phyloP scores from a whole-genome alignment of 1,140 invertebrate species.

The Aphelinus atriplicis region DNA sequence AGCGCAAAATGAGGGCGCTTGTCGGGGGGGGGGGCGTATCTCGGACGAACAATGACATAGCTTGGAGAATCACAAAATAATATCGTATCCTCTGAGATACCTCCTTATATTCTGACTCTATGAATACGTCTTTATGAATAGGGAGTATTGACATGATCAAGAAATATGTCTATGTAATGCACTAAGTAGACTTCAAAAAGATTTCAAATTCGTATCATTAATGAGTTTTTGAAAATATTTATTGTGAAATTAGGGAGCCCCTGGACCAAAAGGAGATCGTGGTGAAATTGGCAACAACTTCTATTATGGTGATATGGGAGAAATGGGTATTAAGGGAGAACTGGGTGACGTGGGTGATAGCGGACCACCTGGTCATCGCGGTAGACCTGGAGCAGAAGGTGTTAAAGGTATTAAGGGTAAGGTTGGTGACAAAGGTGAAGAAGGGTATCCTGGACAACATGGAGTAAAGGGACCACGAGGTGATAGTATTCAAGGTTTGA shows the following conservation, averaged over 20 bases:
- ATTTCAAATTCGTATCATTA: not conserved
- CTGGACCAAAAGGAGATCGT: constrained; percentile 62
- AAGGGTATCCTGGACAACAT: constrained; percentile 55
- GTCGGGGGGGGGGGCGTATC: too few relatives aligned
- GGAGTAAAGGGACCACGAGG: constrained; percentile 61
- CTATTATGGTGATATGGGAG: constrained; percentile 61
- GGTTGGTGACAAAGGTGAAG: constrained; percentile 63
- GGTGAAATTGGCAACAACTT: constrained; percentile 62
- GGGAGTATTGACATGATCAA: too few relatives aligned
- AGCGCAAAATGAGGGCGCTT: too few relatives aligned
- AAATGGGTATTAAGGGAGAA: constrained; percentile 50
- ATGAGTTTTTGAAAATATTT: not conserved
- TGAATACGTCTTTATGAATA: too few relatives aligned
- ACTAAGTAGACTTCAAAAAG: not conserved
- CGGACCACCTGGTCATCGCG: constrained; percentile 59
- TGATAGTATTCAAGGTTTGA: constrained; percentile 60
- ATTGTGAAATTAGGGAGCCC: constrained; percentile 48
- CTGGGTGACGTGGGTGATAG: constrained; percentile 58
- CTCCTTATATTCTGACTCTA: too few relatives aligned
- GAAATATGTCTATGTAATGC: too few relatives aligned
- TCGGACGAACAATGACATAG: too few relatives aligned
- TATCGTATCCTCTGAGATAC: too few relatives aligned
- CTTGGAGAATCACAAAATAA: too few relatives aligned
- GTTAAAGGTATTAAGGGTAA: constrained; percentile 66
- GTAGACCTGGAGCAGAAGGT: constrained; percentile 64